A percentile compares a stretch with the other conserved stretches of the same genome.
These are phyloP conservation scores for Choloepus didactylus DNA, from an alignment of 2,797 vertebrate species.

Conservation along the genomic window DNA sequence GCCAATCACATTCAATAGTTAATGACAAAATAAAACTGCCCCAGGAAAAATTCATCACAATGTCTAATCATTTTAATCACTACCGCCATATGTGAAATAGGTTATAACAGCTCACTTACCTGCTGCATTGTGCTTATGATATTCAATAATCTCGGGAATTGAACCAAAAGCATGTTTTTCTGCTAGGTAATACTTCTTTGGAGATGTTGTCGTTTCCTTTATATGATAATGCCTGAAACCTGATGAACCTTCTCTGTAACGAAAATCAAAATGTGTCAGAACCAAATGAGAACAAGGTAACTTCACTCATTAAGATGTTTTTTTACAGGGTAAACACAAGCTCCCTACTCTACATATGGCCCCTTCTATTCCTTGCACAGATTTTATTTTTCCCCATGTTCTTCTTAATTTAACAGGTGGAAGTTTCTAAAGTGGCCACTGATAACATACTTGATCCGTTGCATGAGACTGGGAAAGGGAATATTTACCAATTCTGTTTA, in stretches of 20 bases:
- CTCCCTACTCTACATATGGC: no score
- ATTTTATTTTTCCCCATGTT: background rate
- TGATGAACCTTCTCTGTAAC: constrained; percentile 89
- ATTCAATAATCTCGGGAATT: constrained; percentile 96
- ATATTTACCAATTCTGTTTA: background rate
- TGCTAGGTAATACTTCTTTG: constrained; percentile 93
- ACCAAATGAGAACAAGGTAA: background rate
- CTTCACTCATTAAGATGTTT: background rate
- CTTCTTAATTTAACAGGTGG: background rate
- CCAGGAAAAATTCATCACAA: background rate
- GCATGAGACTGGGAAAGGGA: background rate
- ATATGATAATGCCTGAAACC: constrained; percentile 96
- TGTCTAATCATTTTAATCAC: background rate
- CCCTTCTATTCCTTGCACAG: background rate
- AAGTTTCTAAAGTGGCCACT: background rate
- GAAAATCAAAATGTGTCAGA: constrained; percentile 49
- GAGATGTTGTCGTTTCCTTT: constrained; percentile 90
- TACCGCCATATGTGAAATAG: background rate
- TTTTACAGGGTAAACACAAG: background rate
- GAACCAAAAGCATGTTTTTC: constrained; percentile 94
- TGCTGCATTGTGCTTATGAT: constrained; percentile 97
- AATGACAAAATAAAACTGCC: constrained; percentile 27
- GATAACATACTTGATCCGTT: background rate
- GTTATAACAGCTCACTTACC: constrained; percentile 86
- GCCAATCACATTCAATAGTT: background rate